Base-by-base conservation (phyloP, 2,888 invertebrate species). In the Callimorpha dominula region DNA sequence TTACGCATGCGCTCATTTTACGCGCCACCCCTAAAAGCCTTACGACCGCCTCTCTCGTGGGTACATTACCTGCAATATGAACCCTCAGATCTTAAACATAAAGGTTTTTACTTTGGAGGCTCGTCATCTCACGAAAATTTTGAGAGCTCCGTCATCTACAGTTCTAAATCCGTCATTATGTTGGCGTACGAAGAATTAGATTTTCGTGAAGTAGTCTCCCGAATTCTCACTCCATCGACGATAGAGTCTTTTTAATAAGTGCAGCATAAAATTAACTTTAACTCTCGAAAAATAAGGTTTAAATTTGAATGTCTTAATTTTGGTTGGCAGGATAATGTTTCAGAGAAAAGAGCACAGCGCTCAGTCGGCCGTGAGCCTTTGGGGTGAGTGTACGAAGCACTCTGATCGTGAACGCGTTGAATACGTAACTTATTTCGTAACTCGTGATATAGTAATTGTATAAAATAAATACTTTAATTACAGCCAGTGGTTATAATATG, bases 21-120 rank as follows among this genome's bases (percentile, higher is more conserved):
- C 94, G 95, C 95, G 90, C 95, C 96, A 95, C 96, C 96, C 96
- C 95, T 95, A 83, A 85, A 93, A 91, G 83, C 92, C 92, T 92
- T 95, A 95, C 95, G 95, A 95, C 95, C 95, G 95, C 95, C 95
- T 95, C 92, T 91, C 90, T 91, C 79, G 81, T 78, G 79, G 81
- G 86, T 85, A 87, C 86, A 88, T 87, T 82, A 87, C 87, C 87
- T 88, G 91, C 85, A 95, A 95, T 91, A 90, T 94, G 91, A 92
- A 93, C 95, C 88, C 91, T 95, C 88, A 77, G 84, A 81, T 85
- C 87, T 82, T 86, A 84, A 84, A 80, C 86, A 91, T 93, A 95
- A 86, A 89, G 92, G 84, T 82, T 85, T 84, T 87, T 79, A 85
- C 80, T 79, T 81, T 73, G 75, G 76, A 84, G 76, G 84, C 87